Conservation (phyloP, 2,888 invertebrate species). For the Meiosimyza platycephala region DNA sequence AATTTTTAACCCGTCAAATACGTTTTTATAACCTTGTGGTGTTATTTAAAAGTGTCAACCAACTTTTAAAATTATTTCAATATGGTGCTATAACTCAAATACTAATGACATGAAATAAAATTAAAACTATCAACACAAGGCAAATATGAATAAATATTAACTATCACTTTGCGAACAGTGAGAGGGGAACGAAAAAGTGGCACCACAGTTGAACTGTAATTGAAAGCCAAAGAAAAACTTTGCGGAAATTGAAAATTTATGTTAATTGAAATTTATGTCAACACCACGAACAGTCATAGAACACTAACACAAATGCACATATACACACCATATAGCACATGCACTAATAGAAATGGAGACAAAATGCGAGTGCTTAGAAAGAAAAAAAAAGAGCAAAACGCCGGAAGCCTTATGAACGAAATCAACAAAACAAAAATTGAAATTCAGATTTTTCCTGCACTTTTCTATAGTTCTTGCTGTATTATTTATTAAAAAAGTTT, state of each 20-base stretch:
- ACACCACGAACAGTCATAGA: not conserved
- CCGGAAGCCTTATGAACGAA: constrained; percentile 10
- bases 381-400: not conserved
- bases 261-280: constrained; percentile 36
- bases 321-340: not conserved
- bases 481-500: constrained; percentile 17
- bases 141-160: too few relatives aligned
- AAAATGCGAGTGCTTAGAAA: not conserved
- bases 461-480: not conserved
- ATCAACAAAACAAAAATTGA: not conserved
- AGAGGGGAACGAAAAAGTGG: not conserved
- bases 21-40: too few relatives aligned
- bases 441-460: too few relatives aligned
- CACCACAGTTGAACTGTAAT: constrained; percentile 28
- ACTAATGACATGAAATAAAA: too few relatives aligned
- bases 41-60: too few relatives aligned
- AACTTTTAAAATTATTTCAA: too few relatives aligned
- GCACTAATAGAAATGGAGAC: not conserved
- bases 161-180: too few relatives aligned
- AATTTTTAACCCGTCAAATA: too few relatives aligned
- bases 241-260: constrained; percentile 31
- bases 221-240: constrained; percentile 29
- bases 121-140: too few relatives aligned
- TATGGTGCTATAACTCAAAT: too few relatives aligned
- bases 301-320: not conserved